Evolutionary conservation across 2,888 invertebrate species (phyloP).

Genomic region (Lepidocyrtinus sp.): DNA sequence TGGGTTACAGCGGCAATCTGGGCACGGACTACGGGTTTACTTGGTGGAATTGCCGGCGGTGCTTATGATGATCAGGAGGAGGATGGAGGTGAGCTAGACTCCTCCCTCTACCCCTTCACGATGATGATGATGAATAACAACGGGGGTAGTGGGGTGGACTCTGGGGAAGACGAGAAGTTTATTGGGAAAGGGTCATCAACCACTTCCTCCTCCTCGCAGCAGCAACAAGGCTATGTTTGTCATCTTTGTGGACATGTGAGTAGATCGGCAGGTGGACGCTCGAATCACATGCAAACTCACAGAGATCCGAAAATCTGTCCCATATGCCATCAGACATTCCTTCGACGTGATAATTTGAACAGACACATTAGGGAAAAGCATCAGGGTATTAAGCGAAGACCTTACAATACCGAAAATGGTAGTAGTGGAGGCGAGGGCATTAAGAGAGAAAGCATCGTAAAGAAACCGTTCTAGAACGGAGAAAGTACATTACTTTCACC

Average conservation of each 20-base stretch:
- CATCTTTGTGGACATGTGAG: slow-evolving; percentile 51
- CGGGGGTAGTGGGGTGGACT: slow-evolving; percentile 48
- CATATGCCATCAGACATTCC: slow-evolving; percentile 53
- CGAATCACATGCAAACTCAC: slow-evolving; percentile 58
- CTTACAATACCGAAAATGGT: slow-evolving; percentile 2
- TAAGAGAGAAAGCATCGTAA: no score
- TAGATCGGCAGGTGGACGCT: slow-evolving; percentile 51
- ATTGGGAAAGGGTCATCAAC: no score
- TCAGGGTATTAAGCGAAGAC: slow-evolving; percentile 33
- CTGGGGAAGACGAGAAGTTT: slow-evolving; percentile 45
- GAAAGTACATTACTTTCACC: no score
- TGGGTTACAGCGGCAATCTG: slow-evolving; percentile 52
- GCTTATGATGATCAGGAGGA: slow-evolving; percentile 50
- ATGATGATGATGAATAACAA: slow-evolving; percentile 31
- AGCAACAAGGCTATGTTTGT: slow-evolving; percentile 46
- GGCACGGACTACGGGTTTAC: slow-evolving; percentile 47
- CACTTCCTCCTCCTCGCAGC: slow-evolving; percentile 1
- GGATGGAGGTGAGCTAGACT: slow-evolving; percentile 36
- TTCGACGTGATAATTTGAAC: slow-evolving; percentile 52
- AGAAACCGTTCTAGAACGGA: no score
- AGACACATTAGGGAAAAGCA: slow-evolving; percentile 59
- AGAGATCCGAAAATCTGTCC: slow-evolving; percentile 60
- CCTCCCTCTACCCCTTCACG: slow-evolving; percentile 30
- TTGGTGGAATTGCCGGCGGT: slow-evolving; percentile 42
- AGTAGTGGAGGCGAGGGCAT: no score